phyloP scores from a whole-genome alignment of 2,797 vertebrate species.

The Leptoclinus maculatus region DNA sequence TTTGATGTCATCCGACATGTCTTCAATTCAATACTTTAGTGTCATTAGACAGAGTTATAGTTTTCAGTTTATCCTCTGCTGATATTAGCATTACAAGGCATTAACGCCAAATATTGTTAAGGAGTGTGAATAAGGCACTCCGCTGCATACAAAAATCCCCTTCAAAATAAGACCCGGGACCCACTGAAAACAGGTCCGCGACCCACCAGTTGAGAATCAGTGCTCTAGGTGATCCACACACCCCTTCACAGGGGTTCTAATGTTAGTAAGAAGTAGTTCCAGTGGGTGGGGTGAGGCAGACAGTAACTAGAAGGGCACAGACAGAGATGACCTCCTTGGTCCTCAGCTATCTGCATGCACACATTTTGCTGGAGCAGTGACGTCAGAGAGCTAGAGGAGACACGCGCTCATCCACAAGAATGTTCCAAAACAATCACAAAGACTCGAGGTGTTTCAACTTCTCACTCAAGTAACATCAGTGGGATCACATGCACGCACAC shows the following conservation, averaged over 20 bases:
- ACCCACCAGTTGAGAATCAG: no score
- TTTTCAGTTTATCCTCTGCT: no score
- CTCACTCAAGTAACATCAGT: background rate
- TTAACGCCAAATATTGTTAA: no score
- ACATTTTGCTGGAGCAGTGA: background rate
- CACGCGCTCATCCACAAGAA: constrained; percentile 4
- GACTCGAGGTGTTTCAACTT: background rate
- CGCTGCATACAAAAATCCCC: no score
- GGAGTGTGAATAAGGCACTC: no score
- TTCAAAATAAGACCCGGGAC: no score
- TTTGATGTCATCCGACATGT: no score
- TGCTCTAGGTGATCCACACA: no score
- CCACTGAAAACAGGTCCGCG: no score
- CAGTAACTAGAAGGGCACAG: background rate
- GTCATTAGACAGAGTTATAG: no score
- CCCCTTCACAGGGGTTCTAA: background rate
- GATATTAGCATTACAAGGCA: no score
- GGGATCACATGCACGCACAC: background rate
- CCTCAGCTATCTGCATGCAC: background rate
- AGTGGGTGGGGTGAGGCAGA: background rate
- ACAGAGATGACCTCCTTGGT: background rate
- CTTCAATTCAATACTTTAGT: no score
- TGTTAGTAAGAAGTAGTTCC: background rate
- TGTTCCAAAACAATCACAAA: constrained; percentile 59
- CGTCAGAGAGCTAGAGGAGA: background rate